Evolutionary conservation across 2,797 vertebrate species (phyloP).

Genomic region (Forpus xanthops): DNA sequence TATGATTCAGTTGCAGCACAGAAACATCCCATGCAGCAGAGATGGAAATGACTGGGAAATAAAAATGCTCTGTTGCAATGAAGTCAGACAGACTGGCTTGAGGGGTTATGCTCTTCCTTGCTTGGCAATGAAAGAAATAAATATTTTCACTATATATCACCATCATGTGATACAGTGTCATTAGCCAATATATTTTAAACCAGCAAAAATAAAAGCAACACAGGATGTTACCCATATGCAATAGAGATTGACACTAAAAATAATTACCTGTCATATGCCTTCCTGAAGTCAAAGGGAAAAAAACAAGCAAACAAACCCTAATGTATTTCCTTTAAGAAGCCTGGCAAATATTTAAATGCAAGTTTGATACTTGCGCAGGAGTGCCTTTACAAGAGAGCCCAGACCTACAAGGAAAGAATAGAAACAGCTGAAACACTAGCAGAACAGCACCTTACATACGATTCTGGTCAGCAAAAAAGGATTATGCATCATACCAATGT

Average conservation of each 20-base stretch:
- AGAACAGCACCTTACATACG: not conserved
- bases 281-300: not conserved
- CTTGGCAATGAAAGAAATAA: not conserved
- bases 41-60: not conserved
- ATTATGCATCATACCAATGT: not conserved
- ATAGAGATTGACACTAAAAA: not conserved
- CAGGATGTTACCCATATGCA: not conserved
- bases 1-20: not conserved
- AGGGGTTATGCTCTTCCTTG: not conserved
- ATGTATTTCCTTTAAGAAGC: not conserved
- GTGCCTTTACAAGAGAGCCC: not conserved
- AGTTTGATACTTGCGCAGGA: not conserved
- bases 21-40: not conserved
- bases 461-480: not conserved
- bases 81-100: not conserved
- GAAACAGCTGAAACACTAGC: not conserved
- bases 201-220: not conserved
- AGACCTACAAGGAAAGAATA: not conserved
- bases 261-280: not conserved
- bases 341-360: not conserved
- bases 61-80: not conserved
- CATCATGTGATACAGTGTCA: not conserved
- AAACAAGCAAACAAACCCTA: rapidly evolving
- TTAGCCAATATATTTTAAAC: not conserved
- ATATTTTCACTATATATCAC: not conserved